Conservation (phyloP, 2,797 vertebrate genomes). For the Oryzias dopingdopingensis region DNA sequence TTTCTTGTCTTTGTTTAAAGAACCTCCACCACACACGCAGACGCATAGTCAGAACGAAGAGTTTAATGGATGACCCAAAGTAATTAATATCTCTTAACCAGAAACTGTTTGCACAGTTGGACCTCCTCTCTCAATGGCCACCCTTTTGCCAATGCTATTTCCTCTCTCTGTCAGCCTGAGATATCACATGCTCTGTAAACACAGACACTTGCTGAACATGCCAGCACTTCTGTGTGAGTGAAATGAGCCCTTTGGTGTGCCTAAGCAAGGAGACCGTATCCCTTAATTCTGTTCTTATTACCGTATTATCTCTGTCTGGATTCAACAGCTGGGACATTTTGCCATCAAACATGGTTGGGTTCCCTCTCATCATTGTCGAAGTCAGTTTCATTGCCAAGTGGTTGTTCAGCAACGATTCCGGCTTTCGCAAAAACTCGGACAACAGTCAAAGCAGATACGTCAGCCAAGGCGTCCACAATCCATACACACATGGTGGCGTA, state of each 20-base stretch:
- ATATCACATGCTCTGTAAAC: slow-evolving; percentile 70
- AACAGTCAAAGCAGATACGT: no score
- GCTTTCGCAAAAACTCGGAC: no score
- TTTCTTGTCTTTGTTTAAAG: slow-evolving; percentile 7
- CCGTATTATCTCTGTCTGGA: no score
- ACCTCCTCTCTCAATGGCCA: slow-evolving; percentile 61
- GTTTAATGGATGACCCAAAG: slow-evolving; percentile 40
- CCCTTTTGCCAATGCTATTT: slow-evolving; percentile 58
- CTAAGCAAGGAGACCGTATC: slow-evolving; percentile 4
- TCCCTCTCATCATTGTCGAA: no score
- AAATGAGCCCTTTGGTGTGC: slow-evolving; percentile 22
- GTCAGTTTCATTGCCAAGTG: no score
- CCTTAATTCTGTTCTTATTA: neutral
- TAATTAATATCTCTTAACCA: slow-evolving; percentile 71
- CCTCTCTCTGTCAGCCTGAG: slow-evolving; percentile 51
- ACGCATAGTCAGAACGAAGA: slow-evolving; percentile 22
- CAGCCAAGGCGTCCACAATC: no score
- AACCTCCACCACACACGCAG: slow-evolving; percentile 7
- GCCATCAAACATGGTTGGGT: no score
- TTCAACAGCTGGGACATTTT: no score
- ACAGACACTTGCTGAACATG: slow-evolving; percentile 44
- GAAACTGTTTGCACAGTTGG: slow-evolving; percentile 77
- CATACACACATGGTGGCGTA: no score
- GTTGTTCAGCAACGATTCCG: no score
- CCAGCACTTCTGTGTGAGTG: slow-evolving; percentile 33